Percentiles rank a stretch among this genome's conserved stretches.
These are phyloP conservation scores for Sylvilagus bachmani DNA, from an alignment of 2,113 vertebrate genomes.

Conservation along the genomic window DNA sequence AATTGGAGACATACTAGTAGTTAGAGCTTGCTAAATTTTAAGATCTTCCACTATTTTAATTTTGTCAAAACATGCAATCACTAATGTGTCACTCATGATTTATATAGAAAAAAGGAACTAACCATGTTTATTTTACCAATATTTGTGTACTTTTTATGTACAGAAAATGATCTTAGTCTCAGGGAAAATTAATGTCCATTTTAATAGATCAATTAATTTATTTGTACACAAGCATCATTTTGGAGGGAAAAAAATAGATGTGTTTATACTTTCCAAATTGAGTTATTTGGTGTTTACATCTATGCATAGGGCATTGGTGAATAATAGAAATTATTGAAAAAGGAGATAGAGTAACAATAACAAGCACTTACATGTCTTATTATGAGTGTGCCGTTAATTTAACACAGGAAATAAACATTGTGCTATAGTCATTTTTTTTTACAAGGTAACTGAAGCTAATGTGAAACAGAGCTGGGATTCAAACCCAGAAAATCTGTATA, in stretches of 20 bases:
- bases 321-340: neutral
- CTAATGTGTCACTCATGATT: neutral
- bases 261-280: neutral
- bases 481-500: neutral
- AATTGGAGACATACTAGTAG: neutral
- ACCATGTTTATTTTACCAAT: neutral
- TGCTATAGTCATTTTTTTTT: neutral
- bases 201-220: neutral
- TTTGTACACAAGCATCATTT: neutral
- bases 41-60: neutral
- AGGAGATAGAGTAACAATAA: neutral
- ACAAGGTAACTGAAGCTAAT: neutral
- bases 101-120: neutral
- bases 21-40: neutral
- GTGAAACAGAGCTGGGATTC: neutral
- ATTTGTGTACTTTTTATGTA: neutral
- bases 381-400: neutral
- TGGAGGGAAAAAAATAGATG: neutral
- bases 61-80: neutral
- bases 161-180: neutral
- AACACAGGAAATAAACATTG: neutral
- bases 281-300: neutral
- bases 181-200: neutral
- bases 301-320: neutral
- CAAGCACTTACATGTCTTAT: neutral